A percentile compares a stretch with the other conserved stretches of the same genome.
These are phyloP conservation scores for Drosophila ananassae DNA, from an alignment of 1,140 invertebrate species.

Conservation along the genomic window DNA sequence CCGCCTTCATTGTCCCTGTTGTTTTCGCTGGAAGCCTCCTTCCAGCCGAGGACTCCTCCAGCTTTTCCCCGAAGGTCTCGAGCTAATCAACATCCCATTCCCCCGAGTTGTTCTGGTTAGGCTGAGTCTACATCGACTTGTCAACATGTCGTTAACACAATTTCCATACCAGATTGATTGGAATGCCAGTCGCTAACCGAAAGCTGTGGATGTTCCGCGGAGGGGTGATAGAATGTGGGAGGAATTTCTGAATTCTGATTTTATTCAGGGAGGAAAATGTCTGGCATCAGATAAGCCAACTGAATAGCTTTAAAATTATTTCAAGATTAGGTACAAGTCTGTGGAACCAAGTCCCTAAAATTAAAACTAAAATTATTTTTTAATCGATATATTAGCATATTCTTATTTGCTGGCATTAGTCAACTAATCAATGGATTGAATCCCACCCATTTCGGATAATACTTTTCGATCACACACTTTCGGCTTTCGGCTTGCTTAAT, in stretches of 20 bases:
- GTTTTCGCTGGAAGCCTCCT: conserved; percentile 28
- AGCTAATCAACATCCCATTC: conserved; percentile 62
- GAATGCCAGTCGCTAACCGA: conserved; percentile 30
- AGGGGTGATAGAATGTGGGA: not conserved
- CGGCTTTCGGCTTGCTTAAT: conserved; percentile 34
- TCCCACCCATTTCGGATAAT: conserved; percentile 45
- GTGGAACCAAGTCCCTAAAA: too few species aligned
- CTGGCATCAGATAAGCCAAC: too few species aligned
- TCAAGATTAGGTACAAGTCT: too few species aligned
- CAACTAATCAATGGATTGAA: conserved; percentile 44
- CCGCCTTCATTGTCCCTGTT: conserved; percentile 56
- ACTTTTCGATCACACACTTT: conserved; percentile 30
- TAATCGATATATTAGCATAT: conserved; percentile 19
- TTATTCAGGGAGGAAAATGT: not conserved
- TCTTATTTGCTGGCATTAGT: conserved; percentile 40
- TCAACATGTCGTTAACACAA: conserved; percentile 76
- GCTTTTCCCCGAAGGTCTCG: conserved; percentile 31
- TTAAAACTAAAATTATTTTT: not conserved
- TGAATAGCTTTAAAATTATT: too few species aligned
- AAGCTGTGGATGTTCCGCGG: conserved; percentile 13
- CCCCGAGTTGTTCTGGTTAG: conserved; percentile 40
- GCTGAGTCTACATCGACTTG: conserved; percentile 61
- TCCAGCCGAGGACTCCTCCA: conserved; percentile 18
- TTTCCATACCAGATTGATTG: conserved; percentile 62
- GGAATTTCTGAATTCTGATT: not conserved